Evolutionary conservation across 2,888 invertebrate species (phyloP).

Genomic region (Drosophila prolongata): DNA sequence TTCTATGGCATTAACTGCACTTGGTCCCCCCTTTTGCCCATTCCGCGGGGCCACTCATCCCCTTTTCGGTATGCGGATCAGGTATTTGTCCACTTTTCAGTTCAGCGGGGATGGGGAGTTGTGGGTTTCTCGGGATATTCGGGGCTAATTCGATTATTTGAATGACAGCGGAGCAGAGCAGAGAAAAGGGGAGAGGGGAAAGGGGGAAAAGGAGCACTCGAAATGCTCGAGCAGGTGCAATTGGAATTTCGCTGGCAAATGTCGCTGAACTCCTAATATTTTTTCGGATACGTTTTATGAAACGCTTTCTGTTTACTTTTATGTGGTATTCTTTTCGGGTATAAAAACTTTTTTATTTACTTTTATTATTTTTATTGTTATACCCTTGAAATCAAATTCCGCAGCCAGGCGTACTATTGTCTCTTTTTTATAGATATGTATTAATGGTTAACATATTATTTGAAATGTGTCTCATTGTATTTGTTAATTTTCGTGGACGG

Average conservation of each 20-base stretch:
- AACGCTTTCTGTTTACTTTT: constrained; percentile 13
- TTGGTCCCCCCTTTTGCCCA: constrained; percentile 5
- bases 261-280: constrained; percentile 32
- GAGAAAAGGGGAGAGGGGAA: neutral
- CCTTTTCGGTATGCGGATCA: constrained; percentile 29
- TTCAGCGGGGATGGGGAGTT: neutral
- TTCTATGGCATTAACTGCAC: constrained; percentile 44
- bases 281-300: constrained; percentile 6
- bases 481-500: too few relatives aligned
- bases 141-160: constrained; percentile 41
- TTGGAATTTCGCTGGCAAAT: neutral
- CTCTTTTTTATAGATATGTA: too few relatives aligned
- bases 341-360: neutral
- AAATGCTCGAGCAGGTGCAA: constrained; percentile 33
- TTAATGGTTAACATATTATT: too few relatives aligned
- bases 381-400: neutral
- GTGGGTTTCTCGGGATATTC: constrained; percentile 22
- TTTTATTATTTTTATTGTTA: neutral
- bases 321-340: neutral
- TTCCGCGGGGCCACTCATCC: neutral
- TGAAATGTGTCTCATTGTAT: too few relatives aligned
- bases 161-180: constrained; percentile 6
- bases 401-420: neutral
- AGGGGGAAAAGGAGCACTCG: neutral
- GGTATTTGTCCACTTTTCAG: constrained; percentile 27